phyloP scores from a whole-genome alignment of 2,797 vertebrate species.

The Cetoscarus ocellatus region DNA sequence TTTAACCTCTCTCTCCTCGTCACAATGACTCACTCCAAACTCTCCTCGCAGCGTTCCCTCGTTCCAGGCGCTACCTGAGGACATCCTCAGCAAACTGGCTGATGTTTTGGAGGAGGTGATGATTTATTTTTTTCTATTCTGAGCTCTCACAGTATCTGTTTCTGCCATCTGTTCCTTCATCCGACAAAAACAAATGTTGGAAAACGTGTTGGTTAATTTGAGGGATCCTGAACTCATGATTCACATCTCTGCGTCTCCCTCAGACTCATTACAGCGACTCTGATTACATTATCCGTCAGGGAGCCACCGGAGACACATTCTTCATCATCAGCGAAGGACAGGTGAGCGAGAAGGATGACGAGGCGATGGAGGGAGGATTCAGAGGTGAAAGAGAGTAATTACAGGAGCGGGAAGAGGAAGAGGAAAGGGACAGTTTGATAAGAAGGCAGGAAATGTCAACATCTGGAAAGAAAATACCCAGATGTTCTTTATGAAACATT shows the following conservation, averaged over 20 bases:
- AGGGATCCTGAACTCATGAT: not conserved
- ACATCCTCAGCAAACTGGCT: slow-evolving; percentile 81
- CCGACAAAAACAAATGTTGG: not conserved
- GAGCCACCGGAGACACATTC: slow-evolving; percentile 85
- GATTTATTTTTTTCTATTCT: slow-evolving; percentile 1
- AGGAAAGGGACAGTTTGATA: not conserved
- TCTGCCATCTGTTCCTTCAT: slow-evolving; percentile 14
- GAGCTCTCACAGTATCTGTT: slow-evolving; percentile 5
- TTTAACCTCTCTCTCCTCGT: not conserved
- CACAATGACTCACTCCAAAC: not conserved
- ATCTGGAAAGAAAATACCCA: not conserved
- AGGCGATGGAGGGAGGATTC: not conserved
- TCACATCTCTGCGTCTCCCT: slow-evolving; percentile 9
- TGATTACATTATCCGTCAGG: slow-evolving; percentile 84
- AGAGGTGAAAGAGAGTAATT: not conserved
- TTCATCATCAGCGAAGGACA: slow-evolving; percentile 86
- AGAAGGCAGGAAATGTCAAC: not conserved
- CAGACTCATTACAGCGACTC: slow-evolving; percentile 81
- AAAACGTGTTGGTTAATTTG: not conserved
- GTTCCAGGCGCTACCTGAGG: slow-evolving; percentile 75
- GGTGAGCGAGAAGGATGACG: slow-evolving; percentile 66
- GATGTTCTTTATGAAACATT: no score
- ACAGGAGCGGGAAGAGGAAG: not conserved
- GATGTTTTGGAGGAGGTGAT: slow-evolving; percentile 82
- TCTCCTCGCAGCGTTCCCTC: slow-evolving; percentile 75